Base-by-base conservation (phyloP, 2,888 invertebrate genomes). In the Myopa testacea region DNA sequence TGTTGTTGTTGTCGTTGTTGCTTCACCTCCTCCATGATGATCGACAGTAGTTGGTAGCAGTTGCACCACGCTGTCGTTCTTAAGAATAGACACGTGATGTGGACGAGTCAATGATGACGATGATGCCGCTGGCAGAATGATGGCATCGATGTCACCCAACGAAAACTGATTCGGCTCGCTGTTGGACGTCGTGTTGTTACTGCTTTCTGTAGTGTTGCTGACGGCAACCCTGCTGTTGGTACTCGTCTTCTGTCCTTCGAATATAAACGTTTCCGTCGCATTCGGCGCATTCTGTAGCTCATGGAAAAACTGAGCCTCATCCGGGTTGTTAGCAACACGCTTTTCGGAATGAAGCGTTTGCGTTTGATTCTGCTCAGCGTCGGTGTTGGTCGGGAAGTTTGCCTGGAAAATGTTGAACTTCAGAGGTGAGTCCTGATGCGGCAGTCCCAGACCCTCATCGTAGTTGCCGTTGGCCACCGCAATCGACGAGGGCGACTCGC, bases 391-490 rank as follows among this genome's bases (percentile, higher is more conserved):
- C 63, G 86, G 84, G 81, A 85, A 88, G 78, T 86, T 87, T 73
- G 85, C 86, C 60, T 87, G 81, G 77, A 89, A 89, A 77, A 89
- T 87, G 77, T 88, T 87, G 65, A 89, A 88, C 78, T 89, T 89
- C 40, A 89, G 80, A 0, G 89, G 89, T 6, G 86, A 88, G 82
- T 88, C 88, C 78, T 84, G 37, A 82, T 82, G 77, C 86, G 87
- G n/a, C 16, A 80, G 74, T 12, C 77, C 80, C 76, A 83, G 74
- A 6, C 50, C 63, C n/a, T 63, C 63, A 38, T 76, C 71, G 26
- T 37, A 63, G 38, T 65, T 65, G 10, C 26, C 34, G 16, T 38
- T 14, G 38, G 37, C 65, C 37, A 65, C 65, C 8, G 3, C 37
- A 14, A 34, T 4, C 69, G 69, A 50, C 52, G 69, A 16, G 6